Percentiles rank a stretch among this genome's conserved stretches.
These are phyloP conservation scores for Arenaria interpres DNA, from an alignment of 2,113 vertebrate genomes.

Conservation along the genomic window DNA sequence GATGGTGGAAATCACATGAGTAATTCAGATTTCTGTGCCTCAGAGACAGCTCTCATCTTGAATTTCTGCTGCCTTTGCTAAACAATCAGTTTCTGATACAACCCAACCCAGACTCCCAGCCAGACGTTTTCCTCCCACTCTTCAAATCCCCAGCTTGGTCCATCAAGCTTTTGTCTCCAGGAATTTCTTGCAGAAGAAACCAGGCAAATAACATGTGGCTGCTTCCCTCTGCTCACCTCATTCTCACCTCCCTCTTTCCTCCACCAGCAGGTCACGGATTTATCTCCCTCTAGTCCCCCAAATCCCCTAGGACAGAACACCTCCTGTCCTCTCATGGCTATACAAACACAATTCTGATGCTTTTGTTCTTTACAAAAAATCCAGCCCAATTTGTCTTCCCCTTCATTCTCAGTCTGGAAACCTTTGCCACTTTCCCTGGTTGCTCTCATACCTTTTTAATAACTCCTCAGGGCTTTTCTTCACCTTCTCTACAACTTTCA, in stretches of 20 bases:
- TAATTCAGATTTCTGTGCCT: neutral
- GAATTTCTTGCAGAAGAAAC: neutral
- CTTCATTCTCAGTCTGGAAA: neutral
- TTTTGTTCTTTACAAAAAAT: neutral
- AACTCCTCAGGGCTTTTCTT: neutral
- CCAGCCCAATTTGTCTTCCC: neutral
- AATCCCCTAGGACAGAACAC: neutral
- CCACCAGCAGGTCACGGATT: neutral
- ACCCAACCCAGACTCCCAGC: neutral
- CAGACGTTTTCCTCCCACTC: neutral
- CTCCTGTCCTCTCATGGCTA: neutral
- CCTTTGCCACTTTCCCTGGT: neutral
- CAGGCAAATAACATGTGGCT: neutral
- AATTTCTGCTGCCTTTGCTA: neutral
- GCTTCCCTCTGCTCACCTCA: neutral
- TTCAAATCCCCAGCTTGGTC: neutral
- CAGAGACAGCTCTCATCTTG: neutral
- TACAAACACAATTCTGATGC: neutral
- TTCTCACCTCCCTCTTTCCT: neutral
- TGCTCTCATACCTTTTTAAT: slow-evolving; percentile 2
- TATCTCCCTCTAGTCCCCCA: neutral
- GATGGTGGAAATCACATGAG: neutral
- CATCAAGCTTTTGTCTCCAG: neutral
- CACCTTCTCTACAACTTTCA: neutral
- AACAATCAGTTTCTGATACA: neutral